Evolutionary conservation across 2,797 vertebrate genomes (phyloP).

Genomic region (Danio kyathit): DNA sequence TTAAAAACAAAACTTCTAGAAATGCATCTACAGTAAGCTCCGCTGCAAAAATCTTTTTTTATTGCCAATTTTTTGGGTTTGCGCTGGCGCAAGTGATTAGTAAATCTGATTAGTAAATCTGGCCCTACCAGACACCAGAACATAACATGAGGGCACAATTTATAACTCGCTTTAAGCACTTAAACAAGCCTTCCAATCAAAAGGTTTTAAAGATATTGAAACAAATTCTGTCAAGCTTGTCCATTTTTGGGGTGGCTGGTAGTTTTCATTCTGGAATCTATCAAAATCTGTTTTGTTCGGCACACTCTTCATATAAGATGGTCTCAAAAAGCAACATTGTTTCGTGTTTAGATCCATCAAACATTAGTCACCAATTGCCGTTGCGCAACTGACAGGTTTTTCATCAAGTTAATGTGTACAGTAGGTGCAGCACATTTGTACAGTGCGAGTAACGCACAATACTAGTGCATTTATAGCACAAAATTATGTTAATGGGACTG

Average conservation of each 20-base stretch:
- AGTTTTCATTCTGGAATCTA: constrained; percentile 20
- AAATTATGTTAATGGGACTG: constrained; percentile 34
- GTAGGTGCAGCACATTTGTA: background rate
- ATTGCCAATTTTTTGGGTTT: no score
- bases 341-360: constrained; percentile 3
- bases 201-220: background rate
- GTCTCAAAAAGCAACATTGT: constrained; percentile 6
- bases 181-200: background rate
- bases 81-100: no score
- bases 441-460: constrained; percentile 13
- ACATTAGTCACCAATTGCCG: constrained; percentile 28
- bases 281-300: constrained; percentile 4
- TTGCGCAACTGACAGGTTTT: constrained; percentile 34
- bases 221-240: background rate
- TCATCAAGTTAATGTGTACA: constrained; percentile 5
- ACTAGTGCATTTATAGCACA: constrained; percentile 22
- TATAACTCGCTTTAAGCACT: background rate
- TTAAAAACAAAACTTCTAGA: no score
- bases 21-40: no score
- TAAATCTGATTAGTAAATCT: no score
- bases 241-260: background rate
- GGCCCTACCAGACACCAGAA: no score
- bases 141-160: background rate
- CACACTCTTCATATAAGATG: background rate
- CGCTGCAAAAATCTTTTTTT: no score